Conservation (phyloP, 2,888 invertebrate species). For the Chelonus formosanus region DNA sequence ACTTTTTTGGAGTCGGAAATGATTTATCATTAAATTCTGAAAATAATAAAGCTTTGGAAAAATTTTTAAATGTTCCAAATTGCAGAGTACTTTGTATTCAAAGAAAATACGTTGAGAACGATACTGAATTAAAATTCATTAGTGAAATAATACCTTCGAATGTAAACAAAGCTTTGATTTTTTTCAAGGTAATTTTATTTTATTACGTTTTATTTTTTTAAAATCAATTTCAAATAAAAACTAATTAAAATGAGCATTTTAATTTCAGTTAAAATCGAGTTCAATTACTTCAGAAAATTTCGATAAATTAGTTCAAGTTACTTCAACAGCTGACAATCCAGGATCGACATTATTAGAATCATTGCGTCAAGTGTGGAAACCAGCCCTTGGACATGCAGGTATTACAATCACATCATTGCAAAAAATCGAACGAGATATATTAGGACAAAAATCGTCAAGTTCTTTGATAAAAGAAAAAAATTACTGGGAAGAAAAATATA, state of each 20-base stretch:
- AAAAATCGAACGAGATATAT: constrained; percentile 56
- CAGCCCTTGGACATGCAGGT: constrained; percentile 53
- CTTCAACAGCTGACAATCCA: constrained; percentile 51
- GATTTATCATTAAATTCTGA: constrained; percentile 37
- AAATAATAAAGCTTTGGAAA: constrained; percentile 49
- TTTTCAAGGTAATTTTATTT: constrained; percentile 55
- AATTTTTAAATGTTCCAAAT: constrained; percentile 54
- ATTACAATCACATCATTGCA: constrained; percentile 50
- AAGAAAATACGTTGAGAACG: constrained; percentile 36
- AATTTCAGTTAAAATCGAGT: constrained; percentile 47
- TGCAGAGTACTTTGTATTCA: constrained; percentile 55
- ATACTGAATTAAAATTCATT: constrained; percentile 48
- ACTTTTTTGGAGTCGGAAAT: constrained; percentile 52
- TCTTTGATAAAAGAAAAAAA: constrained; percentile 58
- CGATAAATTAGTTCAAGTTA: constrained; percentile 58
- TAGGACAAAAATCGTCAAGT: constrained; percentile 49
- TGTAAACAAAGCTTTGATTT: constrained; percentile 55
- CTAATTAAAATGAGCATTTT: not conserved
- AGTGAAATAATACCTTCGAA: constrained; percentile 49
- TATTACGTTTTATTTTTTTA: not conserved
- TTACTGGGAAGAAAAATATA: constrained; percentile 50
- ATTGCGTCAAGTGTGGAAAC: constrained; percentile 60
- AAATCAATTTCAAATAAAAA: too few species aligned
- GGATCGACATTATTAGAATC: constrained; percentile 54
- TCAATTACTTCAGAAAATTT: constrained; percentile 57